A percentile compares a stretch with the other conserved stretches of the same genome.
Evolutionary conservation across 2,113 vertebrate genomes (phyloP).

Genomic region (Scomber scombrus): DNA sequence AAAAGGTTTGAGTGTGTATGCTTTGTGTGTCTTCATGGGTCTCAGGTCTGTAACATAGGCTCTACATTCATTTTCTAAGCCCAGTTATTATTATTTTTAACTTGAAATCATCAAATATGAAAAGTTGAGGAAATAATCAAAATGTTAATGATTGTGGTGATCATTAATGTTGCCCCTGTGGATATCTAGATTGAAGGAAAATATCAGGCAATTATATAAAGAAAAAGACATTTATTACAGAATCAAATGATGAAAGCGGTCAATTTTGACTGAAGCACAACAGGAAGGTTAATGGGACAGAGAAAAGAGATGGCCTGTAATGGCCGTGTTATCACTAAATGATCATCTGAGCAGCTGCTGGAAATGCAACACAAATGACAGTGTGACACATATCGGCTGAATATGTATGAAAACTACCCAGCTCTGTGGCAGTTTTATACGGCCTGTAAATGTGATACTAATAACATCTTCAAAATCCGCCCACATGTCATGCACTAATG

Average conservation of each 20-base stretch:
- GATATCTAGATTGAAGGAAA: background rate
- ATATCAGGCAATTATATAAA: background rate
- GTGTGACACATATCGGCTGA: slow-evolving; percentile 61
- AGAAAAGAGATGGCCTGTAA: slow-evolving; percentile 49
- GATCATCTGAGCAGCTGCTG: slow-evolving; percentile 67
- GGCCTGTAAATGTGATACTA: slow-evolving; percentile 74
- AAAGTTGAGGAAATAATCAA: too few species aligned
- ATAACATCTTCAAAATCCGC: slow-evolving; percentile 75
- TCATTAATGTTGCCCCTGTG: background rate
- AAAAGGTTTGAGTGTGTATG: background rate
- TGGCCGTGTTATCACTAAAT: slow-evolving; percentile 46
- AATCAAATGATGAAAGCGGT: slow-evolving; percentile 4
- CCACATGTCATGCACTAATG: slow-evolving; percentile 66
- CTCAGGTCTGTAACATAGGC: too few species aligned
- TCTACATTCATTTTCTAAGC: too few species aligned
- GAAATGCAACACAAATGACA: slow-evolving; percentile 56
- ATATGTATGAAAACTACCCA: slow-evolving; percentile 70
- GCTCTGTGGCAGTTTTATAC: slow-evolving; percentile 75
- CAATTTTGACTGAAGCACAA: slow-evolving; percentile 39
- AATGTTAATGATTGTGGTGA: background rate
- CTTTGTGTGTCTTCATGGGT: too few species aligned
- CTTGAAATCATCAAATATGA: too few species aligned
- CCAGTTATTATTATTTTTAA: too few species aligned
- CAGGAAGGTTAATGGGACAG: slow-evolving; percentile 59
- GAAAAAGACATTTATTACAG: background rate